phyloP scores from a whole-genome alignment of 2,113 vertebrate species.

The Scomber scombrus region DNA sequence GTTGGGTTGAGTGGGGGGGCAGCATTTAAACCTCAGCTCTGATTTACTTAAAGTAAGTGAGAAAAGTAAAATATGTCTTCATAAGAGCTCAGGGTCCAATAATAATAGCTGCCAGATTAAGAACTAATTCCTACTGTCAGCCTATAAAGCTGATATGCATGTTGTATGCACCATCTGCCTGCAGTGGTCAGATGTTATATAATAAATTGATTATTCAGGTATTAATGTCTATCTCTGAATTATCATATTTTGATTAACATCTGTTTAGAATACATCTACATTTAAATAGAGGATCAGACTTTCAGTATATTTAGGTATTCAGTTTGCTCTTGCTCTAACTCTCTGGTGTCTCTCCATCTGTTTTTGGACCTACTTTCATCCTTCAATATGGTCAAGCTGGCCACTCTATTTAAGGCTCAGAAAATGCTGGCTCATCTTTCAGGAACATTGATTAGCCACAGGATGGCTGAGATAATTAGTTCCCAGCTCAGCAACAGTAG shows the following conservation, averaged over 20 bases:
- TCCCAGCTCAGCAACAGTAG: slow-evolving; percentile 63
- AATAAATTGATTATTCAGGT: slow-evolving; percentile 24
- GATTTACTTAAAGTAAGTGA: slow-evolving; percentile 3
- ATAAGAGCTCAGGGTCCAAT: background rate
- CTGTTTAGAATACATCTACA: slow-evolving; percentile 26
- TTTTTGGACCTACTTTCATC: slow-evolving; percentile 59
- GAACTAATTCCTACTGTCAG: background rate
- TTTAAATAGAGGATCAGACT: background rate
- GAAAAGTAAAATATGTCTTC: no score
- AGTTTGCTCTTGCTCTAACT: slow-evolving; percentile 18
- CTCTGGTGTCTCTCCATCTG: slow-evolving; percentile 65
- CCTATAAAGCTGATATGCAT: background rate
- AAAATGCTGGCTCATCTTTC: slow-evolving; percentile 81
- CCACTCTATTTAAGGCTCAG: slow-evolving; percentile 70
- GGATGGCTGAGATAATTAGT: slow-evolving; percentile 79
- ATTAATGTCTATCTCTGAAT: slow-evolving; percentile 25
- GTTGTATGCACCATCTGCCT: slow-evolving; percentile 24
- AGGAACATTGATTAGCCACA: slow-evolving; percentile 80
- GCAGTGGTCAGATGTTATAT: slow-evolving; percentile 1
- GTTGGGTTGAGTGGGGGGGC: background rate
- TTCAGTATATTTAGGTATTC: slow-evolving; percentile 35
- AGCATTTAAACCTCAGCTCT: background rate
- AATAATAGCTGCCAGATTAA: background rate
- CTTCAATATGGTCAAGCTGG: slow-evolving; percentile 51
- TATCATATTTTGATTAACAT: slow-evolving; percentile 31